phyloP scores from a whole-genome alignment of 2,888 invertebrate genomes.

The Cetonia aurata region DNA sequence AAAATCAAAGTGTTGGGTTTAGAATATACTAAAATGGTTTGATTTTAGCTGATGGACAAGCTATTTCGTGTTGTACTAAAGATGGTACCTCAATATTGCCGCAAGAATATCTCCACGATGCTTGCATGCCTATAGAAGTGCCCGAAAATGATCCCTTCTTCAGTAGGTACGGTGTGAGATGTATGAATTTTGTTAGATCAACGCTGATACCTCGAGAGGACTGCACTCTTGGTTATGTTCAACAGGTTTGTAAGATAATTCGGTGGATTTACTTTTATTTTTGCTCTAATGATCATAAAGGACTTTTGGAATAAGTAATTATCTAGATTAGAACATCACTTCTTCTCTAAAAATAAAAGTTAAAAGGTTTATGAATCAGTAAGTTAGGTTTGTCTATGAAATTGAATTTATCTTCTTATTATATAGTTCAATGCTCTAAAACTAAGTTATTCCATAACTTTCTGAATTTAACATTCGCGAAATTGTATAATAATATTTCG shows the following conservation, averaged over 20 bases:
- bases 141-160: constrained; percentile 74
- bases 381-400: too few relatives aligned
- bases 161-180: constrained; percentile 70
- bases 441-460: too few relatives aligned
- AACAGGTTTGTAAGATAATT: constrained; percentile 69
- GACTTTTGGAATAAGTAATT: too few relatives aligned
- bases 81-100: constrained; percentile 71
- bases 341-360: neutral
- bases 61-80: constrained; percentile 79
- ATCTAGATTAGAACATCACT: neutral
- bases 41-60: constrained; percentile 73
- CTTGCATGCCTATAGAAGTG: constrained; percentile 77
- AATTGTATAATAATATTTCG: too few relatives aligned
- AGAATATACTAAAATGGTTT: neutral
- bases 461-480: too few relatives aligned
- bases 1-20: neutral
- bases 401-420: too few relatives aligned
- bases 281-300: too few relatives aligned
- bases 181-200: constrained; percentile 81
- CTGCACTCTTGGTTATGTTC: constrained; percentile 78
- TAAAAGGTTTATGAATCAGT: too few relatives aligned
- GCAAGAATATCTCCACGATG: constrained; percentile 71
- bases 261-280: too few relatives aligned
- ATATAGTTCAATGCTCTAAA: too few relatives aligned
- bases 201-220: constrained; percentile 76